Evolutionary conservation across 2,888 invertebrate genomes (phyloP), one percentile per base, ranked within the genome.

Genomic region (Euclidia mi): DNA sequence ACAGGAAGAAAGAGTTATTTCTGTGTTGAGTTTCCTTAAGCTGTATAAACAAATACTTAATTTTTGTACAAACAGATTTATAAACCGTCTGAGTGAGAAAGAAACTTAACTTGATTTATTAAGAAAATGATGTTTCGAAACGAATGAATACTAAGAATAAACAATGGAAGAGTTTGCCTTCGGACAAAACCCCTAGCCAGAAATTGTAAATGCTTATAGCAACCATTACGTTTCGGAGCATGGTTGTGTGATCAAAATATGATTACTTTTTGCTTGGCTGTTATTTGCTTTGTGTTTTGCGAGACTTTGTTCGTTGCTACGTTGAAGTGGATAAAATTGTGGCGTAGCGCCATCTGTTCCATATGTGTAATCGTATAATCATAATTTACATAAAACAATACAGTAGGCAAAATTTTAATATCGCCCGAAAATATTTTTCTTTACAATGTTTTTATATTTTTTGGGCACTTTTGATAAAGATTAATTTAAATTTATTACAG

Each of bases 41-140:
- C 28, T 14, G 4, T 40, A 46, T 47, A 47, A 31, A 46, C 40
- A 59, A 52, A 38, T 42, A 46, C 55, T 55, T 43, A 0, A 61
- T 53, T 41, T 45, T 44, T 49, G 14, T 18, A 42, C 31, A 42
- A 40, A 12, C 11, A 25, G 45, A 50, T 50, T 65, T 45, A 28
- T 29, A 43, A 38, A 51, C 51, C 42, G 38, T 48, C 29, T 58
- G 20, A 50, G 40, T 56, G 28, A 29, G 29, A 57, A 44, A 62
- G 61, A 42, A 59, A 56, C 73, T 77, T 72, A 68, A 50, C 57
- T 59, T 53, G 53, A 77, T 72, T 71, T 74, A 70, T 67, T 65
- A 60, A 7, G 47, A 46, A 60, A 71, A 70, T 68, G 66, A 70
- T 64, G 67, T 76, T 77, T 67, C 47, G 63, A 65, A 63, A 59